These are phyloP conservation scores for Oreohelix idahoensis DNA, from an alignment of 1,140 invertebrate species.

Conservation along the genomic window DNA sequence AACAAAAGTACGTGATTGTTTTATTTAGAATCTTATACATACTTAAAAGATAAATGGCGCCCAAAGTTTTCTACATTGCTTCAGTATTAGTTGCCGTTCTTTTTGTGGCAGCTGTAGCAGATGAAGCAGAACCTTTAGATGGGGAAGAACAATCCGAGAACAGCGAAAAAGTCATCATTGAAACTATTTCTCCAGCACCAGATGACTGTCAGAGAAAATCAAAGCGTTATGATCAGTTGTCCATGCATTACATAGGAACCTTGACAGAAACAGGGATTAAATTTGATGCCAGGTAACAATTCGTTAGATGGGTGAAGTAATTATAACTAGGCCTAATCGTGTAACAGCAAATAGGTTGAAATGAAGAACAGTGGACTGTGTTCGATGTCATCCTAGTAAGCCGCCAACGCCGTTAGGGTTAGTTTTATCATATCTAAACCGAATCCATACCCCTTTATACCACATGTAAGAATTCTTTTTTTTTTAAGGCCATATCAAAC, in stretches of 20 bases:
- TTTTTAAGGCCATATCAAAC: no score
- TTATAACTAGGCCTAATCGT: no score
- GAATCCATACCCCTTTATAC: no score
- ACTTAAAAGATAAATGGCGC: background rate
- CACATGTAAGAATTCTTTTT: no score
- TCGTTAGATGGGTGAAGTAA: no score
- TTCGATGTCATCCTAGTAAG: no score
- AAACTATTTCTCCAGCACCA: constrained; percentile 81
- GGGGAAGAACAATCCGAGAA: background rate
- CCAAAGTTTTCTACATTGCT: background rate
- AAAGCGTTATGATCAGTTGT: constrained; percentile 90
- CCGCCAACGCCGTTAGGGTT: no score
- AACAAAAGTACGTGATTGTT: background rate
- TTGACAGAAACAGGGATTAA: constrained; percentile 85
- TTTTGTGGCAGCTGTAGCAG: background rate
- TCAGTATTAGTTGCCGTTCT: background rate
- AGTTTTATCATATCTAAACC: no score
- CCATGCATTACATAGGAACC: constrained; percentile 94
- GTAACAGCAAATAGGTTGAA: no score
- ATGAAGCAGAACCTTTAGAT: background rate
- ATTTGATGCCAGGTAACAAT: constrained; percentile 90
- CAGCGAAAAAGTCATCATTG: constrained; percentile 81
- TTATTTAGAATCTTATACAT: background rate
- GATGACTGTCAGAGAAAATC: constrained; percentile 86
- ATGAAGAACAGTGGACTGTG: no score